These are phyloP conservation scores for Neotoxoptera formosana DNA, from an alignment of 1,140 invertebrate species.

Conservation along the genomic window DNA sequence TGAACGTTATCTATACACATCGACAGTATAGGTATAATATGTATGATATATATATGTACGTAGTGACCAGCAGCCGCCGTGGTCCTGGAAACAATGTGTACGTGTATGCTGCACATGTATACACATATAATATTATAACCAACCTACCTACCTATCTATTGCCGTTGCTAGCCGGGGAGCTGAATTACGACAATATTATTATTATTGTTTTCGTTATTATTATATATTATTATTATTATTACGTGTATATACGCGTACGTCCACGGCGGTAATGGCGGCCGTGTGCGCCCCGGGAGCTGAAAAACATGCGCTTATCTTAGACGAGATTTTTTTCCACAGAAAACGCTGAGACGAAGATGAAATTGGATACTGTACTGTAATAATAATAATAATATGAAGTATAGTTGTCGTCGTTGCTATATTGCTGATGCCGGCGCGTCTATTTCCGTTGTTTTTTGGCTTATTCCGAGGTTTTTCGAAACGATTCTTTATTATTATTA, in stretches of 20 bases:
- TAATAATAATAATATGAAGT: background rate
- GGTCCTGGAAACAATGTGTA: constrained; percentile 48
- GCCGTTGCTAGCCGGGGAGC: background rate
- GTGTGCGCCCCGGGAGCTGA: background rate
- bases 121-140: background rate
- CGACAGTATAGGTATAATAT: constrained; percentile 30
- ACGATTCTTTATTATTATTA: background rate
- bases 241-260: background rate
- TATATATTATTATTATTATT: constrained; percentile 6
- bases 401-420: background rate
- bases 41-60: background rate
- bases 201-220: constrained; percentile 30
- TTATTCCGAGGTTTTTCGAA: constrained; percentile 3
- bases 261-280: background rate
- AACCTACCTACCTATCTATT: background rate
- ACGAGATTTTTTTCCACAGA: background rate
- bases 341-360: background rate
- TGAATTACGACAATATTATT: constrained; percentile 35
- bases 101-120: background rate
- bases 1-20: constrained; percentile 50
- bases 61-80: background rate
- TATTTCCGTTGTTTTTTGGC: constrained; percentile 47
- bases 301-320: background rate
- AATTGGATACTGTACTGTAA: constrained; percentile 29
- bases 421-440: background rate